These are phyloP conservation scores for Danaus plexippus DNA, from an alignment of 1,140 invertebrate genomes.

Conservation along the genomic window DNA sequence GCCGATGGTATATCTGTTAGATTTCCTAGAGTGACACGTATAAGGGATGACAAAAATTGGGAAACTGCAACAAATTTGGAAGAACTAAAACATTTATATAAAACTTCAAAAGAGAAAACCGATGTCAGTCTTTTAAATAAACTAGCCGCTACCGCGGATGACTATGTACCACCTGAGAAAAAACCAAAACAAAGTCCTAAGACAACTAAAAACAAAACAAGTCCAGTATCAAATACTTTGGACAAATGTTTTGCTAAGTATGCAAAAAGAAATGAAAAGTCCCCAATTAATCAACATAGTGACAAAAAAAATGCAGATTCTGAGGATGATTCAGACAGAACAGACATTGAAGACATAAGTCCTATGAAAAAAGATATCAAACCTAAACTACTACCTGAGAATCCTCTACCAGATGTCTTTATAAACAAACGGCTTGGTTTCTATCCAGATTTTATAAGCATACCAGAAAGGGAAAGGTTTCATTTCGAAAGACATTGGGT, in stretches of 20 bases:
- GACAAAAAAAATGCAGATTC: slow-evolving; percentile 19
- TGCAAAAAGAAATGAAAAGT: slow-evolving; percentile 8
- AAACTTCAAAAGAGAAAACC: slow-evolving; percentile 78
- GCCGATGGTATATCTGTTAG: slow-evolving; percentile 93
- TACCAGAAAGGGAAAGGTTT: slow-evolving; percentile 44
- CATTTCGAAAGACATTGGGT: slow-evolving; percentile 70
- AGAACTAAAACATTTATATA: slow-evolving; percentile 78
- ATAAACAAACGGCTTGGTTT: slow-evolving; percentile 52
- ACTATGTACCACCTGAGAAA: slow-evolving; percentile 39
- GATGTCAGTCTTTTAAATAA: slow-evolving; percentile 76
- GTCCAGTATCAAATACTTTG: slow-evolving; percentile 19
- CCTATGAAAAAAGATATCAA: slow-evolving; percentile 21
- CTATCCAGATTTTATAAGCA: slow-evolving; percentile 58
- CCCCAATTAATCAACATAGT: slow-evolving; percentile 10
- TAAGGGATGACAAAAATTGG: slow-evolving; percentile 89
- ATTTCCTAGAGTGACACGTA: slow-evolving; percentile 90
- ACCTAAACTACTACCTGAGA: slow-evolving; percentile 31
- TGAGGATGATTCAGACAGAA: slow-evolving; percentile 3
- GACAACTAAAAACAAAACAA: slow-evolving; percentile 18
- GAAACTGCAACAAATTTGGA: slow-evolving; percentile 84
- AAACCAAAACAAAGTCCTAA: slow-evolving; percentile 36
- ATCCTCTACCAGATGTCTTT: slow-evolving; percentile 59
- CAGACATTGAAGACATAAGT: slow-evolving; percentile 16
- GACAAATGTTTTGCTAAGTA: slow-evolving; percentile 33
- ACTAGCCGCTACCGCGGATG: slow-evolving; percentile 42